Base-by-base conservation (phyloP, 2,888 invertebrate genomes). In the Nephrotoma flavescens region DNA sequence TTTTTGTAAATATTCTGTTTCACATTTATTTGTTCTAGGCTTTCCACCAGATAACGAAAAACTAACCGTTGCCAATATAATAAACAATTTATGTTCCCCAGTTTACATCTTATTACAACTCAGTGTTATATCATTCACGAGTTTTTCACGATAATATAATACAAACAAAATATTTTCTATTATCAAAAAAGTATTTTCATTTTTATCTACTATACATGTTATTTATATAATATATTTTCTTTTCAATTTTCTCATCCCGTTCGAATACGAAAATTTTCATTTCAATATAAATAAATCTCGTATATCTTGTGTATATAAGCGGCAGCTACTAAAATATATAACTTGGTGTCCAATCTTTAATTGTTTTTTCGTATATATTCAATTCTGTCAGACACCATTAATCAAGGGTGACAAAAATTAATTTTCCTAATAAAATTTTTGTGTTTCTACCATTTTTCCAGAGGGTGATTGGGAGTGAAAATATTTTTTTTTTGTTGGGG, bases 341-440 rank as follows among this genome's bases (percentile, higher is more conserved):
- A 15, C 6, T 57, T 15, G 52, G 52, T 57, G 52, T 71, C 71
- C 71, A 19, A 41, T 84, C 84, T 42, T 84, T 84, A 84, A 84
- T 84, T 84, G 84, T 84, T 84, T 84, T 42, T 15, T 7, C 84
- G 12, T 15, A 71, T 71, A 44, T 44, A 44, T 11, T 31, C 31
- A 71, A 71, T 71, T 71, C 31, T n/a, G 15, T 3, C 84, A 84
- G 42, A 84, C 84, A 84, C 84, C 84, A 84, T 84, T 84, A 84
- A 84, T 84, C 84, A 84, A 71, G 42, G 42, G 42, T 84, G 84
- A 84, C 84, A 84, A 84, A 84, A 84, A 84, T 84, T 84, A 84
- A 84, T 84, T 84, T 84, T n/a, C 84, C 84, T 84, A 84, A 84
- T 84, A 84, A n/a, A 41, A 84, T 1, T 42, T 41, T 41, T 71